Base-by-base conservation (phyloP, 2,797 vertebrate species). In the Syncerus caffer region DNA sequence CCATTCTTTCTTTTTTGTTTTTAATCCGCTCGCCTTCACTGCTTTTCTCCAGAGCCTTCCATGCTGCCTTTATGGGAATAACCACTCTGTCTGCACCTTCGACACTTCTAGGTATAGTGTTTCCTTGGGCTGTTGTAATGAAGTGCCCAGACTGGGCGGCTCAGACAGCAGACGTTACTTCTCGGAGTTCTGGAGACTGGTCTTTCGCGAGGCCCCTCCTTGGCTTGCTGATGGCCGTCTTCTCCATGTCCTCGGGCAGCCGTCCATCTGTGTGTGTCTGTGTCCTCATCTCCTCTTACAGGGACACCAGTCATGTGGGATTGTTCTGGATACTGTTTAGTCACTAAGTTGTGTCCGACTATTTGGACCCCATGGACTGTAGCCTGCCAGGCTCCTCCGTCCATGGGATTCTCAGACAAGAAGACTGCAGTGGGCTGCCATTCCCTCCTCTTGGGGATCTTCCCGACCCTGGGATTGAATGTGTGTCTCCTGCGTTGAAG, bases 211-310 rank as follows among this genome's bases (percentile, higher is more conserved):
- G n/a, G 10, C 27, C 13, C 42, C 23, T 29, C 34, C 34, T 53
- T 3, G 25, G 14, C 4, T 15, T 21, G 7, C 10, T 8, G 19
- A n/a, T 3, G 15, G 5, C 45, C 0, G 0, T 23, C 16, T 51
- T 76, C n/a, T 89, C 51, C 2, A 27, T 9, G 78, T 50, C 13
- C 38, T 82, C 21, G 2, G 8, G 0, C 15, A 19, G 60, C 62
- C 2, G 0, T 29, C 15, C 15, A 21, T 7, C 12, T 5, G 0
- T 31, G 3, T 5, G 1, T 12, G 45, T 87, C 74, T 50, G 34
- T 42, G 27, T 84, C 58, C 58, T 53, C 27, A 67, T 29, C n/a
- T 64, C 55, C n/a, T 60, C 19, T 78, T 38, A n/a, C 2, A 27
- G 16, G 38, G 53, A 42, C 7, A 12, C 4, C 23, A 1, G 74